Evolutionary conservation across 2,888 invertebrate species (phyloP), one percentile per base, ranked within the genome.

Genomic region (Latrodectus elegans): DNA sequence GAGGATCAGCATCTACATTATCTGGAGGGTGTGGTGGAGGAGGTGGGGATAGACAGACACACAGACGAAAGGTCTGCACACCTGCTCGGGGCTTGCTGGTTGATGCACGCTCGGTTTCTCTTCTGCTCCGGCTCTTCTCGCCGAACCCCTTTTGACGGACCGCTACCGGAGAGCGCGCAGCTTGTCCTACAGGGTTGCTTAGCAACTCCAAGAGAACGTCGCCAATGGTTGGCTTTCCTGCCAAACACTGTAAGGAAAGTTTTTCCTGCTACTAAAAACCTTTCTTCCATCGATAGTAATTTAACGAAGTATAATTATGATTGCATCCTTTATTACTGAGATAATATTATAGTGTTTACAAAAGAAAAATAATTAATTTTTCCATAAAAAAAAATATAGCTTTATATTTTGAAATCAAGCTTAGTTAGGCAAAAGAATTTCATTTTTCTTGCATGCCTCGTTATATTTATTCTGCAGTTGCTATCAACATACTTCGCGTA

Each of bases 71-170:
- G 64, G 65, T 64, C 67, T 68, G 74, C 77, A 77, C 77, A 77
- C 77, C 67, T 68, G 51, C 77, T 68, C 49, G n/a, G 74, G 73
- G 60, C 65, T 80, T 68, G 76, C 76, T 76, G 64, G 70, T 68
- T 67, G 81, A 72, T 67, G 77, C 70, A 70, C 81, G 52, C 70
- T 78, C 85, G 73, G 80, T 55, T 80, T 75, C 81, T 72, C 72
- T 81, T 87, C 81, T 81, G 80, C 73, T 82, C 65, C 77, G 76
- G 76, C 71, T 67, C 77, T 67, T 77, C 79, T 81, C 49, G 76
- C 86, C 60, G 76, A 77, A 76, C 71, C 81, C 76, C 81, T 87
- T 87, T 87, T 87, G 86, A 87, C 86, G 81, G 55, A 49, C 22
- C 53, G n/a, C 17, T 70, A 17, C 52, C 22, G 75, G 49, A 72